phyloP scores from a whole-genome alignment of 2,797 vertebrate species.

The Arctocebus calabarensis region DNA sequence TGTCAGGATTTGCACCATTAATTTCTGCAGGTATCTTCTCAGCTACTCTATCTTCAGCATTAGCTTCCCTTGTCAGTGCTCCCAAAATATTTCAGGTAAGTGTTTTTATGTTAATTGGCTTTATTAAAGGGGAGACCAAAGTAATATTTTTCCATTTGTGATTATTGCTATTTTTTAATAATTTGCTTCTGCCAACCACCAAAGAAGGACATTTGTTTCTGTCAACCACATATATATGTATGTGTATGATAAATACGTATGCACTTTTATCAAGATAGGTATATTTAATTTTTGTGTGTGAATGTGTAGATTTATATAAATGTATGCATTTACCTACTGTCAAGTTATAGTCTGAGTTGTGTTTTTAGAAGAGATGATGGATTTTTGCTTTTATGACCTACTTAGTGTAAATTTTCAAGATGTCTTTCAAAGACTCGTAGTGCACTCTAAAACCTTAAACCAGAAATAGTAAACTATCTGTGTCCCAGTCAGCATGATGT shows the following conservation, averaged over 20 bases:
- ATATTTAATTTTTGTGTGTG: slow-evolving; percentile 21
- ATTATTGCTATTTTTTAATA: slow-evolving; percentile 57
- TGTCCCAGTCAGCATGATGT: neutral
- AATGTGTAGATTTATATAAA: neutral
- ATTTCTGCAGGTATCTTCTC: slow-evolving; percentile 99
- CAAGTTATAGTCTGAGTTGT: neutral
- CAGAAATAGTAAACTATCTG: neutral
- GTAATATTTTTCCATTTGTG: neutral
- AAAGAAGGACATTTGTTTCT: neutral
- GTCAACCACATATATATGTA: neutral
- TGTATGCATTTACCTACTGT: neutral
- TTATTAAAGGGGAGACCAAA: neutral
- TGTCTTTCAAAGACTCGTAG: neutral
- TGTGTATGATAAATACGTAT: neutral
- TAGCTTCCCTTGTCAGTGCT: slow-evolving; percentile 98
- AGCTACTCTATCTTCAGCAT: slow-evolving; percentile 97
- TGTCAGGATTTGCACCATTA: slow-evolving; percentile 96
- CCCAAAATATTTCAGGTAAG: slow-evolving; percentile 99
- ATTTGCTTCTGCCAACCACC: neutral
- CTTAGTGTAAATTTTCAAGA: neutral
- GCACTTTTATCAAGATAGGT: neutral
- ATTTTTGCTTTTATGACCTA: neutral
- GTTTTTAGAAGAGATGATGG: slow-evolving; percentile 43
- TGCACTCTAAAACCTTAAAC: neutral
- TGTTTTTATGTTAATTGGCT: slow-evolving; percentile 11